These are phyloP conservation scores for Hyperopisus bebe DNA, from an alignment of 2,113 vertebrate species.

Conservation along the genomic window DNA sequence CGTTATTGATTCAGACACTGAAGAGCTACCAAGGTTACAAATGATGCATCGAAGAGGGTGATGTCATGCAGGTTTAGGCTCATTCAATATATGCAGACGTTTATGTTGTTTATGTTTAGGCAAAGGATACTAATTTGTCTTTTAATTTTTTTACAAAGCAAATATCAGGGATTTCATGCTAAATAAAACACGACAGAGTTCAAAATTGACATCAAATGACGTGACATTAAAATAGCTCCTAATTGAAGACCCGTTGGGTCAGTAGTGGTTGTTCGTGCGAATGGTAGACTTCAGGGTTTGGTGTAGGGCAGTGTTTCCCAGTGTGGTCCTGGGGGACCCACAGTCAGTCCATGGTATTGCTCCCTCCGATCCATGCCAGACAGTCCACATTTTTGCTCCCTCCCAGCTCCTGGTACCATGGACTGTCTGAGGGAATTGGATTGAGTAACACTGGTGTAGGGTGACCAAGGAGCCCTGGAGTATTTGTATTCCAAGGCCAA, in stretches of 20 bases:
- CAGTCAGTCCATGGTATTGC: background rate
- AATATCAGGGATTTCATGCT: background rate
- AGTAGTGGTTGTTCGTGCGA: background rate
- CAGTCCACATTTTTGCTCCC: too few species aligned
- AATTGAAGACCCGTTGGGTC: background rate
- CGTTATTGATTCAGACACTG: background rate
- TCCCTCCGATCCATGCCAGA: background rate
- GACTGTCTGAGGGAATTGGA: background rate
- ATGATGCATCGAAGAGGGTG: background rate
- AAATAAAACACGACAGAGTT: background rate
- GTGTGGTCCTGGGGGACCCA: background rate
- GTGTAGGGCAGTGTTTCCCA: background rate
- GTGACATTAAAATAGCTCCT: background rate
- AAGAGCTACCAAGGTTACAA: background rate
- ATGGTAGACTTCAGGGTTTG: background rate
- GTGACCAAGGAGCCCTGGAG: background rate
- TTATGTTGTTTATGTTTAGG: background rate
- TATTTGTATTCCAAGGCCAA: background rate
- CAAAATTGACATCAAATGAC: background rate
- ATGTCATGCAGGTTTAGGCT: background rate
- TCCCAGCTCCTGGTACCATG: background rate
- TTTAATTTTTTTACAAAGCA: background rate
- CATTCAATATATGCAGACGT: background rate
- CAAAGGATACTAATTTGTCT: background rate
- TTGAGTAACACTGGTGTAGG: background rate